Conservation (phyloP, 1,140 invertebrate species). For the Aphis gossypii region DNA sequence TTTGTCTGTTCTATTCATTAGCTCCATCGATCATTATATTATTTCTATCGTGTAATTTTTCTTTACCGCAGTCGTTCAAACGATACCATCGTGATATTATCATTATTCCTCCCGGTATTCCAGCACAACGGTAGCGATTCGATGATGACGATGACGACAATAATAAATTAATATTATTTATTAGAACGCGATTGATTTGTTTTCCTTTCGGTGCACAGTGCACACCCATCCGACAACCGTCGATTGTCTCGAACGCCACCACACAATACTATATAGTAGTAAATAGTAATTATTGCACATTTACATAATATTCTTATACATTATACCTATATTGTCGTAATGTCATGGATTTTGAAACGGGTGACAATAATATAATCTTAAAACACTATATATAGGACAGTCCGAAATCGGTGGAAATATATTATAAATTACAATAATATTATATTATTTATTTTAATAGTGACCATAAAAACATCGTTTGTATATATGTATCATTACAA, state of each 20-base stretch:
- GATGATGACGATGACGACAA: background rate
- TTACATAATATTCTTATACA: background rate
- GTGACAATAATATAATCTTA: background rate
- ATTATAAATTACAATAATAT: background rate
- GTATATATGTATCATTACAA: background rate
- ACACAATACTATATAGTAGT: background rate
- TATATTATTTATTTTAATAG: slow-evolving; percentile 12
- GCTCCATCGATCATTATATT: slow-evolving; percentile 12
- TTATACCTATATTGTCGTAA: background rate
- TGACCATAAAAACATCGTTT: background rate
- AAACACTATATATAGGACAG: background rate
- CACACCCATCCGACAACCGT: background rate
- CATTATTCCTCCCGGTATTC: background rate
- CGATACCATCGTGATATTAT: background rate
- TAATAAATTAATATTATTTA: background rate
- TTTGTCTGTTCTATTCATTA: slow-evolving; percentile 8
- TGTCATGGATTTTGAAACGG: background rate
- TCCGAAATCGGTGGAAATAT: background rate
- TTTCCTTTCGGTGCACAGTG: background rate
- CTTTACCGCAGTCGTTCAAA: background rate
- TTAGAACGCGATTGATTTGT: background rate
- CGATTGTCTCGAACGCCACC: background rate
- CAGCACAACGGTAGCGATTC: background rate
- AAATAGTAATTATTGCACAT: background rate
- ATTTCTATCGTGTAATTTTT: background rate